Evolutionary conservation across 2,797 vertebrate genomes (phyloP).

Genomic region (Acridotheres tristis): DNA sequence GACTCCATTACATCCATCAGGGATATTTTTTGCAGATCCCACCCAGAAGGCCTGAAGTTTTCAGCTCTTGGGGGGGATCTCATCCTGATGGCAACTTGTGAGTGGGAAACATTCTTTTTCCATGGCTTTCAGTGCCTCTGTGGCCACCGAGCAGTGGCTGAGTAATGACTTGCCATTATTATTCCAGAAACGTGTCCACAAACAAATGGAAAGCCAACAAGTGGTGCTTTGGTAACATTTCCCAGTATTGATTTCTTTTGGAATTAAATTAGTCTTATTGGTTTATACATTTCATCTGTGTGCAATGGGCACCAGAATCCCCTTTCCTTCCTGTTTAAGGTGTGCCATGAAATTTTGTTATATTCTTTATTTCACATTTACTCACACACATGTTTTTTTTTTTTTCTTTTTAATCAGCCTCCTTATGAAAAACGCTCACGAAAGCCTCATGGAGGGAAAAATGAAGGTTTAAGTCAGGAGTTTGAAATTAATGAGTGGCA

Average conservation of each 20-base stretch:
- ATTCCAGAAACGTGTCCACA: conserved; percentile 1
- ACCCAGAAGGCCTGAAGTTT: background rate
- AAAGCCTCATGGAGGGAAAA: background rate
- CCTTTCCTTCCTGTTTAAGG: background rate
- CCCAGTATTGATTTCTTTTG: background rate
- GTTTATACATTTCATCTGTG: conserved; percentile 10
- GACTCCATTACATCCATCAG: background rate
- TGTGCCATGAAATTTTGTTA: background rate
- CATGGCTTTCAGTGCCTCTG: background rate
- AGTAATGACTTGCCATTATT: background rate
- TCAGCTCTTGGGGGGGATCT: background rate
- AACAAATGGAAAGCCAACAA: background rate
- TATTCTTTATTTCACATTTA: background rate
- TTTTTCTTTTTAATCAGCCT: background rate
- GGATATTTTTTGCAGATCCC: background rate
- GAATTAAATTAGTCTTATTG: background rate
- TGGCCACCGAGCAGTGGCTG: background rate
- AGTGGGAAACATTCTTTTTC: background rate
- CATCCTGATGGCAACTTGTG: background rate
- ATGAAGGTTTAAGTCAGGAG: background rate
- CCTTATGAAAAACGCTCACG: background rate
- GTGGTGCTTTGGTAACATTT: conserved; percentile 1
- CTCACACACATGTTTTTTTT: background rate
- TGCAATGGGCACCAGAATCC: background rate
- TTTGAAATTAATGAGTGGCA: conserved; percentile 1